Evolutionary conservation across 2,888 invertebrate genomes (phyloP).

Genomic region (Tethea ocularis): DNA sequence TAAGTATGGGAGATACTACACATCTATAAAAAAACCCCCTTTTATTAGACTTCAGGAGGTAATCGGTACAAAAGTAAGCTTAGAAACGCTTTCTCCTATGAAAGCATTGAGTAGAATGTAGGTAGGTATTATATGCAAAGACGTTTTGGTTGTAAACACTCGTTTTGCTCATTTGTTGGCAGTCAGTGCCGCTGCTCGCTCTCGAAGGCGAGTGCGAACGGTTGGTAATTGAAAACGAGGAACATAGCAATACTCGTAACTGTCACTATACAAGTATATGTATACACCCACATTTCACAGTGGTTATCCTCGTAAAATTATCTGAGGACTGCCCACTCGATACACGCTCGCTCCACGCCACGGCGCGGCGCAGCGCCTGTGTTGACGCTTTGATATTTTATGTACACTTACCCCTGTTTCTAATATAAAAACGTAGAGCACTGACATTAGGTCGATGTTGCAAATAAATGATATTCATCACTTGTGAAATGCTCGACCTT

Average conservation of each 20-base stretch:
- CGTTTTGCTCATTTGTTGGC: conserved; percentile 25
- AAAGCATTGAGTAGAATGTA: conserved; percentile 18
- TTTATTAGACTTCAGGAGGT: no score
- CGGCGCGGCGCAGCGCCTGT: neutral
- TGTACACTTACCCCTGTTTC: neutral
- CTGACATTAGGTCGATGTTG: conserved; percentile 7
- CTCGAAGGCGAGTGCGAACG: conserved; percentile 12
- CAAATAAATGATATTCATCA: conserved; percentile 23
- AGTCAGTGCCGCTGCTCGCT: conserved; percentile 24
- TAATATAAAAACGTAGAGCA: neutral
- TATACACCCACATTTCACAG: no score
- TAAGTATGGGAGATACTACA: no score
- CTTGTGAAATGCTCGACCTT: conserved; percentile 28
- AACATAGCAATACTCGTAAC: conserved; percentile 15
- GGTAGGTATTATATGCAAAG: conserved; percentile 1
- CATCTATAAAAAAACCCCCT: no score
- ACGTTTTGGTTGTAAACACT: conserved; percentile 8
- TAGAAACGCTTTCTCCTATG: neutral
- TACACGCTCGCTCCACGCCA: conserved; percentile 15
- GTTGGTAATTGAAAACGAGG: conserved; percentile 18
- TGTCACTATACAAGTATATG: conserved; percentile 7
- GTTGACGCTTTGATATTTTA: neutral
- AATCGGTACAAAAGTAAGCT: neutral
- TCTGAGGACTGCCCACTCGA: conserved; percentile 25
- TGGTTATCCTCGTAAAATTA: conserved; percentile 39